A percentile compares a stretch with the other conserved stretches of the same genome.
These are phyloP conservation scores for Zhuqinia jingwanae DNA, from an alignment of 2,888 invertebrate species.

Conservation along the genomic window DNA sequence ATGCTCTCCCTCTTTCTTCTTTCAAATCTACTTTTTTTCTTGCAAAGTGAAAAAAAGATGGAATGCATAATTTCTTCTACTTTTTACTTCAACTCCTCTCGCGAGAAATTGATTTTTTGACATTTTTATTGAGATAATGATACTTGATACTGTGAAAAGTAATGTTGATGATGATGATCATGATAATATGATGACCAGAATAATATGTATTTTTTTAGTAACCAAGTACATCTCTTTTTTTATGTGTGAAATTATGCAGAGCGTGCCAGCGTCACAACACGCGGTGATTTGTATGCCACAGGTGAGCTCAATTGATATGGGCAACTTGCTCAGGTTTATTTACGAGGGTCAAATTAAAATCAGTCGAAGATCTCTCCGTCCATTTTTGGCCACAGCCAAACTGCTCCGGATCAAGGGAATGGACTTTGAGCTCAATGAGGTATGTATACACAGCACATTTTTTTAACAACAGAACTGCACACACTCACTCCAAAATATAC, in stretches of 20 bases:
- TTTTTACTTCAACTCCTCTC: slow-evolving; percentile 6
- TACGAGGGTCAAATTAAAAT: slow-evolving; percentile 79
- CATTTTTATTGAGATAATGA: slow-evolving; percentile 62
- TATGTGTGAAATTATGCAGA: slow-evolving; percentile 65
- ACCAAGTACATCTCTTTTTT: slow-evolving; percentile 23
- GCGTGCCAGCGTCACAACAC: slow-evolving; percentile 78
- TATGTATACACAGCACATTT: slow-evolving; percentile 40
- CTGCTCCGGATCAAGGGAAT: slow-evolving; percentile 79
- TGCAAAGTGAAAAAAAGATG: neutral
- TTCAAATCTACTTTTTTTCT: too few species aligned
- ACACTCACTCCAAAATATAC: neutral
- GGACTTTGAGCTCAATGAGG: slow-evolving; percentile 79
- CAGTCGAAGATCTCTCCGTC: slow-evolving; percentile 78
- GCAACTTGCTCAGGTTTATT: slow-evolving; percentile 78
- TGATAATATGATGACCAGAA: neutral
- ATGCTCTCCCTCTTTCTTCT: neutral
- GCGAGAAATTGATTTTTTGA: slow-evolving; percentile 64
- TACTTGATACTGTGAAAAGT: slow-evolving; percentile 30
- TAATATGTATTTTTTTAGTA: neutral
- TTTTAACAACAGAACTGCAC: neutral
- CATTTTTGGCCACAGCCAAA: slow-evolving; percentile 79
- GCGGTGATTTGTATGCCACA: slow-evolving; percentile 79
- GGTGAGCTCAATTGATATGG: slow-evolving; percentile 78
- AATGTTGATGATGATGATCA: slow-evolving; percentile 23
- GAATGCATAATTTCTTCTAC: slow-evolving; percentile 39